Conservation (phyloP, 2,797 vertebrate species). For the Garrulus glandarius region DNA sequence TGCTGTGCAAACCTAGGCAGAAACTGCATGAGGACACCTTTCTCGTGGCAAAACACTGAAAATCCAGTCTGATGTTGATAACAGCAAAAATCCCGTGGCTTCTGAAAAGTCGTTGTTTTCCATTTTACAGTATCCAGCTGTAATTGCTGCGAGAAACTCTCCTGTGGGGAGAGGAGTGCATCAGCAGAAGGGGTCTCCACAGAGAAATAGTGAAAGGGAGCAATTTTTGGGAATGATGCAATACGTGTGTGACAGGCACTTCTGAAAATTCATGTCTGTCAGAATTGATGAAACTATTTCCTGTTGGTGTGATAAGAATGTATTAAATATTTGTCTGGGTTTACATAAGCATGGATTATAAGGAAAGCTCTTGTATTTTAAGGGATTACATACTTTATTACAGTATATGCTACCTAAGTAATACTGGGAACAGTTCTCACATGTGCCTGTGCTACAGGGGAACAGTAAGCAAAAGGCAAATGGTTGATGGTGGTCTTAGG, state of each 20-base stretch:
- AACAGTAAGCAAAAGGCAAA: background rate
- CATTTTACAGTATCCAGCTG: background rate
- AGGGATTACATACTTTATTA: background rate
- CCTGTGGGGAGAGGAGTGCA: background rate
- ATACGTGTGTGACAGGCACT: background rate
- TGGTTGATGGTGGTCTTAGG: background rate
- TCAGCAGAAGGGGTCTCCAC: background rate
- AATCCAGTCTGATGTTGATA: background rate
- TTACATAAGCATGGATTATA: background rate
- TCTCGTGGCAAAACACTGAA: background rate
- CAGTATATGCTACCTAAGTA: background rate
- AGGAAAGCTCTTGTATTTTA: slow-evolving; percentile 31
- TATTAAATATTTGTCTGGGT: background rate
- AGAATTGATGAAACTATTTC: background rate
- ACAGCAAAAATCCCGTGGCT: background rate
- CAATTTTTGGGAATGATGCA: background rate
- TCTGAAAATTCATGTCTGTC: background rate
- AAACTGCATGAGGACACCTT: background rate
- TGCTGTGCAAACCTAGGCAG: background rate
- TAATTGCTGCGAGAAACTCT: background rate
- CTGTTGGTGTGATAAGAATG: background rate
- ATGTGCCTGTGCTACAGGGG: background rate
- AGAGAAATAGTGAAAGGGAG: background rate
- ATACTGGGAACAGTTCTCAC: background rate
- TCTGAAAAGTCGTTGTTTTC: background rate